Conservation (phyloP, 2,888 invertebrate species). For the Drosophila hamatofila region DNA sequence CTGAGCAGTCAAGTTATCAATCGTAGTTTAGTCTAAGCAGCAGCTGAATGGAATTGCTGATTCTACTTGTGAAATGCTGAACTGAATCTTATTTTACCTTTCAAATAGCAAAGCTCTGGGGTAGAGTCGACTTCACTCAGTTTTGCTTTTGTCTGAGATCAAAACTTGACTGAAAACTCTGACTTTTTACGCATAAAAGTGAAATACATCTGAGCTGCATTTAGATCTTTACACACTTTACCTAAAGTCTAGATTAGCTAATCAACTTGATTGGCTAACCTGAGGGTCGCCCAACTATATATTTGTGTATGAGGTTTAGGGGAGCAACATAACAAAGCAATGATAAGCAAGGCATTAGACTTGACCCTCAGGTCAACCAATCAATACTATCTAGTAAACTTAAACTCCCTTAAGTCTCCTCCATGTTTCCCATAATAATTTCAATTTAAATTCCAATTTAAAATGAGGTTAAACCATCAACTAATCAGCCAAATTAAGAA, state of each 20-base stretch:
- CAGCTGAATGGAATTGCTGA: neutral
- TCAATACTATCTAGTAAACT: neutral
- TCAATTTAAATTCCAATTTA: neutral
- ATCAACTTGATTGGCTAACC: neutral
- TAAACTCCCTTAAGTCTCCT: neutral
- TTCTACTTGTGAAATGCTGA: neutral
- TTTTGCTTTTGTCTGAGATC: too few relatives aligned
- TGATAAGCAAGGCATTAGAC: too few relatives aligned
- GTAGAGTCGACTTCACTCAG: too few relatives aligned
- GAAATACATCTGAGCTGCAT: neutral
- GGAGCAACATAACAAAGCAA: too few relatives aligned
- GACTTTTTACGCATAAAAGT: too few relatives aligned
- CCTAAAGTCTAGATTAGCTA: neutral
- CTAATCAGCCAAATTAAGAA: constrained; percentile 29
- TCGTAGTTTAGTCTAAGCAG: neutral
- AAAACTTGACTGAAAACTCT: too few relatives aligned
- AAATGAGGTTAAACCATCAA: neutral
- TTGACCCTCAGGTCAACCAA: too few relatives aligned
- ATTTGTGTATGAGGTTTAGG: too few relatives aligned
- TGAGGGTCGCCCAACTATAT: neutral
- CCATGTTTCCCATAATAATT: neutral
- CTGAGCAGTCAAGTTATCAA: neutral
- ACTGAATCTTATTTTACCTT: neutral
- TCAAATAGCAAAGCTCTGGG: neutral
- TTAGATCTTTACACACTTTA: neutral